Evolutionary conservation across 2,888 invertebrate genomes (phyloP).

Genomic region (Volucella bombylans): DNA sequence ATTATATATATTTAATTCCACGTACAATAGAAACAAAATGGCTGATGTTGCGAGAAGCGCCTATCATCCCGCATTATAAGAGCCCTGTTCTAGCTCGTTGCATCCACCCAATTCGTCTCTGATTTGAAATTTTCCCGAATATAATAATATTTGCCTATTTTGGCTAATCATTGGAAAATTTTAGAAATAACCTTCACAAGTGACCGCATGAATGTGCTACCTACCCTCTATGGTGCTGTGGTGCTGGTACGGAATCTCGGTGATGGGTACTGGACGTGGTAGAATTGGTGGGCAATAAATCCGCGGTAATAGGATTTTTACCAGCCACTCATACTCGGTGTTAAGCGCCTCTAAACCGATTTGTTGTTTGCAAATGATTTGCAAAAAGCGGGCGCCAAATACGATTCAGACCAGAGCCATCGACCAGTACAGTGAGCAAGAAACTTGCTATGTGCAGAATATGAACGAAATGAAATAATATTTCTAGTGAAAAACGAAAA

Average conservation of each 20-base stretch:
- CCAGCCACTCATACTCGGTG: constrained; percentile 60
- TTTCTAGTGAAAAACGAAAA: too few relatives aligned
- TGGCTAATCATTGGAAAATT: constrained; percentile 75
- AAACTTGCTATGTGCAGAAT: constrained; percentile 6
- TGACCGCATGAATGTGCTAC: constrained; percentile 68
- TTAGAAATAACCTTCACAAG: constrained; percentile 73
- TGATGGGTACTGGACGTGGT: constrained; percentile 1
- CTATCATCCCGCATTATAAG: constrained; percentile 76
- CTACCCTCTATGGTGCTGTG: constrained; percentile 12
- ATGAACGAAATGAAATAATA: neutral
- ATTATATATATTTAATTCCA: constrained; percentile 74
- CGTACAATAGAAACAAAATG: constrained; percentile 65
- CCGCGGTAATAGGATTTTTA: constrained; percentile 73
- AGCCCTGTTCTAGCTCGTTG: constrained; percentile 76
- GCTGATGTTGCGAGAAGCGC: constrained; percentile 40
- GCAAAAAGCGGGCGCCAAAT: constrained; percentile 51
- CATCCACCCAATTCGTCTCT: neutral
- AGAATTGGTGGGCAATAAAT: constrained; percentile 66
- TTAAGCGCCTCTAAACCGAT: constrained; percentile 50
- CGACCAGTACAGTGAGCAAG: constrained; percentile 44
- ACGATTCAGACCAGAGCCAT: neutral
- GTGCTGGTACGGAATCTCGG: too few relatives aligned
- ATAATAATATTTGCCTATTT: constrained; percentile 75
- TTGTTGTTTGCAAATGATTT: constrained; percentile 68
- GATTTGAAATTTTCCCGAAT: constrained; percentile 51